Evolutionary conservation across 2,797 vertebrate species (phyloP), one percentile per base, ranked within the genome.

Genomic region (Lates japonicus): DNA sequence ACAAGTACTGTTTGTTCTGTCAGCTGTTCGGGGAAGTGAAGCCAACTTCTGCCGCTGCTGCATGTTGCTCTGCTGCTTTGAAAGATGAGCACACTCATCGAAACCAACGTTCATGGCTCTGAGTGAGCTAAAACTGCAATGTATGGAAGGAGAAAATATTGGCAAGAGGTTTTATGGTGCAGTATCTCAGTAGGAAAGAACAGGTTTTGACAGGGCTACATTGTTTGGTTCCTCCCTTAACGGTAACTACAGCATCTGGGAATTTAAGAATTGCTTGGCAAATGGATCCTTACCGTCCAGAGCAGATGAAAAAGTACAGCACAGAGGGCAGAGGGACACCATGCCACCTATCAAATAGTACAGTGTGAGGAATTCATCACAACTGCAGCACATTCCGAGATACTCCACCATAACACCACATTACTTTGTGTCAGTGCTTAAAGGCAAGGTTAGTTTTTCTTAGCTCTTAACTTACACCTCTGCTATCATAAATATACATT

Each of bases 401-500:
- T 41, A 54, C 49, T 74, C 51, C 12, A 46, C 51, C 46, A 9
- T 19, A 73, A 49, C 67, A 33, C 19, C 39, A 54, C 62, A 7
- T 22, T 20, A 35, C 55, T 37, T 41, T 63, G 22, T 31, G 31
- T 41, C 48, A 33, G 48, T 12, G 33, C 10, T n/a, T 46, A 62
- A 65, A 75, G 49, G 41, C 46, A 63, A 37, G 54, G 59, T 81
- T 65, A 52, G 61, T 65, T 70, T 69, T 68, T 35, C n/a, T 46
- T 16, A 2, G 20, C 33, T 52, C 16, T 60, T 52, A 61, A 63
- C 65, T 76, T 63, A 29, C 16, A 2, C 19, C 22, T 54, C 46
- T 16, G 66, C 48, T 79, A 42, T 62, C 52, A 77, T 81, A 90
- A 90, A 93, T 90, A 92, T 77, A 70, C 62, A 89, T 80, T 82